Evolutionary conservation across 1,140 invertebrate species (phyloP), one percentile per base, ranked within the genome.

Genomic region (Pseudachorutes palmiensis): DNA sequence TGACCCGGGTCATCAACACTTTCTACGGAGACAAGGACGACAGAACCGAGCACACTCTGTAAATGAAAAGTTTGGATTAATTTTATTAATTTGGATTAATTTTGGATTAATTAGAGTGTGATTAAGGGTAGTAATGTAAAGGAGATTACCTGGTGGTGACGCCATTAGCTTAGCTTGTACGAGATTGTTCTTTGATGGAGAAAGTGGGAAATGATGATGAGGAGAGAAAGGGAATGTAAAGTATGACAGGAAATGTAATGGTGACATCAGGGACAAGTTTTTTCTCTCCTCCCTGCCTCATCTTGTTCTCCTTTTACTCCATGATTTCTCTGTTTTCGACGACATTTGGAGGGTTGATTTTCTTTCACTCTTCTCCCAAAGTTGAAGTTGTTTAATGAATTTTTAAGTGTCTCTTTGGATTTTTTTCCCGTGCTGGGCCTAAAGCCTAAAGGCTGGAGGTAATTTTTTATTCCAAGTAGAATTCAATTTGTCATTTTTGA

Each of bases 131-230:
- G 3, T 14, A 31, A 9, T 30, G 31, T 9, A 24, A 62, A 28
- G 12, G 31, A 5, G 31, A 16, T 32, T 24, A 16, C 5, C 5
- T 12, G 12, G n/a, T 58, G 32, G n/a, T 3, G 33, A 63, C 22
- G 55, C 41, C 32, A 62, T 22, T 51, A 33, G 28, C n/a, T n/a
- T n/a, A n/a, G n/a, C n/a, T n/a, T n/a, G n/a, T n/a, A 31, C 9
- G 57, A 68, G 48, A 64, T 68, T 41, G 62, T 59, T 29, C 36
- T 68, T 73, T 73, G 65, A 73, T 73, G 69, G 69, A 73, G 69
- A 73, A 73, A 73, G 72, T 73, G 72, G 72, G 67, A 73, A 73
- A 73, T 73, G 69, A 73, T 73, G 72, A 73, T 71, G 69, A 71
- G 59, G 63, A 48, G 57, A 64, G 62, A 26, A 64, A 51, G 45